phyloP scores from a whole-genome alignment of 1,140 invertebrate species.

The Carposina sasakii region DNA sequence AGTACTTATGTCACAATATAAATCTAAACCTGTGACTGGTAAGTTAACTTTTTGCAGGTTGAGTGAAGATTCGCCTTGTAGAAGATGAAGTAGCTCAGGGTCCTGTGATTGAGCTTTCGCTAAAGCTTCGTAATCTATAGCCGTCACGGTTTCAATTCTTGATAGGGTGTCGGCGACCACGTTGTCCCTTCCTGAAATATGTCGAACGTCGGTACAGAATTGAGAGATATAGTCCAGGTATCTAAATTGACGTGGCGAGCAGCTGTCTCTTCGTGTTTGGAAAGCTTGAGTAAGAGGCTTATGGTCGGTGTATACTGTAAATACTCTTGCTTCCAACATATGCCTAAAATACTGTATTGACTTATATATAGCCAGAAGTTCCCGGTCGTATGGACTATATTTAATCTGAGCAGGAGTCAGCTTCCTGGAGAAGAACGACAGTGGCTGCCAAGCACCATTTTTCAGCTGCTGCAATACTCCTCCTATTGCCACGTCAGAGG shows the following conservation, averaged over 20 bases:
- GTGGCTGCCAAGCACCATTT: conserved; percentile 21
- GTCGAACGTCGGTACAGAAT: conserved; percentile 46
- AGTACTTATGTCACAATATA: background rate
- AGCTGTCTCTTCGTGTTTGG: background rate
- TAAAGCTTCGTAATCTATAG: background rate
- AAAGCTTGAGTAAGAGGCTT: conserved; percentile 41
- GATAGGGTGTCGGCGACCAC: conserved; percentile 24
- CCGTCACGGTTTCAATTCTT: background rate
- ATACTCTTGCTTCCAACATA: no score
- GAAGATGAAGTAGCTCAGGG: background rate
- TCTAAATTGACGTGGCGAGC: conserved; percentile 25
- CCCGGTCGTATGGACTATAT: conserved; percentile 30
- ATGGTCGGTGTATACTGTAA: conserved; percentile 47
- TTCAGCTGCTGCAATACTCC: conserved; percentile 37
- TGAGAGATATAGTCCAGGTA: conserved; percentile 45
- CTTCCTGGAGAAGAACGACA: conserved; percentile 49
- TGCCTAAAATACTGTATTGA: background rate
- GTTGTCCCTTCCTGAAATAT: conserved; percentile 33
- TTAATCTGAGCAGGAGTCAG: conserved; percentile 29
- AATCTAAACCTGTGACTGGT: background rate
- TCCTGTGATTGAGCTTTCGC: background rate
- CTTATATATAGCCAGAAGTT: background rate
- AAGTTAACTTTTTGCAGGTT: background rate
- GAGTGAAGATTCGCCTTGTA: background rate
- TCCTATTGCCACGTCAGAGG: conserved; percentile 43